phyloP scores from a whole-genome alignment of 2,888 invertebrate species.

The Rhagophthalmus giganteus region DNA sequence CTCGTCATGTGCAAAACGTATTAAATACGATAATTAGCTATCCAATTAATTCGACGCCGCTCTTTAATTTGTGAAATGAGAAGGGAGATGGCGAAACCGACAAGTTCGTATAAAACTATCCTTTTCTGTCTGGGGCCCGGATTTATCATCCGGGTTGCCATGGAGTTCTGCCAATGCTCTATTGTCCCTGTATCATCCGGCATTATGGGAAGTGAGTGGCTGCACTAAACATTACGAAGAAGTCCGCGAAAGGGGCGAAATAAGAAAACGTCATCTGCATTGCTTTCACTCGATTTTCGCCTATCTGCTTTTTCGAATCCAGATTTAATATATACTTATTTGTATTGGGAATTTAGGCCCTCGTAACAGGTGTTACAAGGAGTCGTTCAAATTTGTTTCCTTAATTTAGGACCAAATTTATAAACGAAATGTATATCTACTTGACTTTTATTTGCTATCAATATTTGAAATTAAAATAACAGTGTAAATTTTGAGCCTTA shows the following conservation, averaged over 20 bases:
- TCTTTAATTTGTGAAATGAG: constrained; percentile 19
- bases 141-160: constrained; percentile 46
- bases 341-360: constrained; percentile 20
- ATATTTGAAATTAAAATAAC: too few species aligned
- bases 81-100: constrained; percentile 8
- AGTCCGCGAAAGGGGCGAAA: constrained; percentile 25
- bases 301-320: constrained; percentile 14
- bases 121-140: constrained; percentile 36
- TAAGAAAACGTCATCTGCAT: constrained; percentile 35
- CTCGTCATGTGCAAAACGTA: constrained; percentile 16
- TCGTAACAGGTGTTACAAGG: constrained; percentile 37
- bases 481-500: too few species aligned
- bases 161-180: constrained; percentile 40
- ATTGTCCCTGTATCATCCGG: constrained; percentile 46
- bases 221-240: constrained; percentile 33
- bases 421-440: too few species aligned
- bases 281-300: constrained; percentile 25
- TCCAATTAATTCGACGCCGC: constrained; percentile 21
- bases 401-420: too few species aligned
- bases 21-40: constrained; percentile 25
- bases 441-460: too few species aligned
- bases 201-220: constrained; percentile 41
- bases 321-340: constrained; percentile 11
- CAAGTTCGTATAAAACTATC: constrained; percentile 30
- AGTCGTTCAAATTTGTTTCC: too few species aligned